Evolutionary conservation across 2,113 vertebrate species (phyloP), one percentile per base, ranked within the genome.

Genomic region (Lycaon pictus): DNA sequence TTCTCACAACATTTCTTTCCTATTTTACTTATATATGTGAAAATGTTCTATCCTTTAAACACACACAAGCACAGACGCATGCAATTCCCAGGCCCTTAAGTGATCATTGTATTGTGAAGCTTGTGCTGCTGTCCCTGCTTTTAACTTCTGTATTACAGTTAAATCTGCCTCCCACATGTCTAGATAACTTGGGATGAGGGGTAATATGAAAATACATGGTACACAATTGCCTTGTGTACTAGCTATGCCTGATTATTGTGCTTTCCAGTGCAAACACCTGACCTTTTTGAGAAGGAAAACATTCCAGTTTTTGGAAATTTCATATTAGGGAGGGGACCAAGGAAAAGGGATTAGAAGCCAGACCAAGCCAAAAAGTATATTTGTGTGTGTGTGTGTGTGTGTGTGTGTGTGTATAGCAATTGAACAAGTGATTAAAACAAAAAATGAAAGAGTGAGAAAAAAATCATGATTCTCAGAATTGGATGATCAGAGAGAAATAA

Each of bases 391-490:
- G 43, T 91, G 0, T n/a, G 35, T 65, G 4, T 83, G 19, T 43
- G 12, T 90, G 7, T 85, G 48, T 69, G 15, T 32, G 5, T 92
- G 5, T 81, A 25, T 7, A 48, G 23, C 25, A 25, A 51, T 29
- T 16, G 43, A 51, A 43, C 25, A 32, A 35, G 25, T 22, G 48
- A 48, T 27, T 29, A n/a, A 37, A 9, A 90, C 16, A 86, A 35
- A 23, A 15, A 83, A 74, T 60, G 43, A 69, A 43, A 62, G 11
- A 62, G 11, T 88, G 27, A 82, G 27, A 79, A 88, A 25, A 20
- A 20, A 91, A 51, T 56, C 11, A 72, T 87, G 32, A 53, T 95
- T 95, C 93, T 94, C 81, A 69, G 12, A 90, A 90, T 65, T 97
- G 13, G n/a, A 43, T 96, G 56, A 79, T 83, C n/a, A 55, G 25